Evolutionary conservation across 92 coral and sea anemone genomes (phyloP), one percentile per base, ranked within the genome.

Genomic region (Zoanthus solanderi): DNA sequence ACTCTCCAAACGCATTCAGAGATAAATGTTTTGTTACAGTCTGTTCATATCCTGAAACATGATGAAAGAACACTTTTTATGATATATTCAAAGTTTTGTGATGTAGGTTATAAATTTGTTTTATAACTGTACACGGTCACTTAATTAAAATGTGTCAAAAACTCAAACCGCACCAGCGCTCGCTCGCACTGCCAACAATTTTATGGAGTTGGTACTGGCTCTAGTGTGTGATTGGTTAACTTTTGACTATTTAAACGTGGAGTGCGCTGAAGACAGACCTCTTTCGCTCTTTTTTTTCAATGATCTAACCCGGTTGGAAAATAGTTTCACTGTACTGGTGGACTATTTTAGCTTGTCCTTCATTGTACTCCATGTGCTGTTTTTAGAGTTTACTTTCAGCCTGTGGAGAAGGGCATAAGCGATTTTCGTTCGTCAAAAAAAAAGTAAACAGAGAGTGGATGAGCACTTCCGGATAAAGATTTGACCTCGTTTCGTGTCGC

Each of bases 361-460:
- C 67, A 29, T 16, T 54, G 67, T 46, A 52, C 28, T 50, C 66
- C 82, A 77, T 16, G n/a, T 77, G 66, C 63, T 77, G 82, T 77
- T 77, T 77, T 77, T 53, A 14, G 44, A 29, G 66, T 77, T 77
- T 77, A 53, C 82, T 77, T 77, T 77, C 82, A 77, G 82, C 44
- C 18, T 77, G 82, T 52, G 82, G 47, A 45, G 34, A 77, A 30
- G 82, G 63, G 29, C 17, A 45, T 7, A 34, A 32, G 17, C 50
- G 14, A 12, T 23, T 13, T 4, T 0, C 30, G 1, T 23, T 15
- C 5, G 80, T 12, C 7, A 6, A 12, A 10, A 6, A 77, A 77
- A 76, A 77, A 77, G 82, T 77, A 77, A 53, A 53, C 82, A 46
- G 37, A 30, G 82, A 77, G 29, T 29, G 80, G 50, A 50, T 0